Percentiles rank a stretch among this genome's conserved stretches.
Evolutionary conservation across 2,113 vertebrate species (phyloP).

Genomic region (Petaurus breviceps): DNA sequence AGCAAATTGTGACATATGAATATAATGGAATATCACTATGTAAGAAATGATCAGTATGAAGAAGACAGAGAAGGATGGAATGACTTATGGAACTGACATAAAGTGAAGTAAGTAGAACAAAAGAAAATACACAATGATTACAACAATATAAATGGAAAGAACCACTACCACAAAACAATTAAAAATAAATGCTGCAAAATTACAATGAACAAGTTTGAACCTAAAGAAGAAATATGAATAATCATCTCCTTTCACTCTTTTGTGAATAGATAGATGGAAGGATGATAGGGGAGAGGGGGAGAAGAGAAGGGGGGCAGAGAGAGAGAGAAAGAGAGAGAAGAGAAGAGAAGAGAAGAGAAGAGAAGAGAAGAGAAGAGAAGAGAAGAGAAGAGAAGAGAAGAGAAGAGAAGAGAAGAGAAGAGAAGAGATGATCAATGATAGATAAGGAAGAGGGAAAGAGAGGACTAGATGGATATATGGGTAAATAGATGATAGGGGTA

Average conservation of each 20-base stretch:
- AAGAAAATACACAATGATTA: not conserved
- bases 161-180: not conserved
- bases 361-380: not conserved
- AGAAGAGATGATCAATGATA: not conserved
- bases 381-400: too few species aligned
- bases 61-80: not conserved
- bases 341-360: too few species aligned
- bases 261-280: not conserved
- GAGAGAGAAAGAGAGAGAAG: too few species aligned
- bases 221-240: not conserved
- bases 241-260: not conserved
- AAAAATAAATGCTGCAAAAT: not conserved
- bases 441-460: not conserved
- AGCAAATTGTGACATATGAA: not conserved
- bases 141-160: not conserved
- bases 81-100: not conserved
- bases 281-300: not conserved
- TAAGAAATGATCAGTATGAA: not conserved
- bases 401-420: too few species aligned
- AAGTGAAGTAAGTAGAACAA: not conserved
- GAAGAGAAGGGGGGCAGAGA: too few species aligned
- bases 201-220: not conserved
- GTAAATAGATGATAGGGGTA: too few species aligned
- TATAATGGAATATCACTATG: not conserved
- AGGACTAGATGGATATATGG: too few species aligned